Evolutionary conservation across 1,140 invertebrate genomes (phyloP).

Genomic region (Meloidogyne floridensis): DNA sequence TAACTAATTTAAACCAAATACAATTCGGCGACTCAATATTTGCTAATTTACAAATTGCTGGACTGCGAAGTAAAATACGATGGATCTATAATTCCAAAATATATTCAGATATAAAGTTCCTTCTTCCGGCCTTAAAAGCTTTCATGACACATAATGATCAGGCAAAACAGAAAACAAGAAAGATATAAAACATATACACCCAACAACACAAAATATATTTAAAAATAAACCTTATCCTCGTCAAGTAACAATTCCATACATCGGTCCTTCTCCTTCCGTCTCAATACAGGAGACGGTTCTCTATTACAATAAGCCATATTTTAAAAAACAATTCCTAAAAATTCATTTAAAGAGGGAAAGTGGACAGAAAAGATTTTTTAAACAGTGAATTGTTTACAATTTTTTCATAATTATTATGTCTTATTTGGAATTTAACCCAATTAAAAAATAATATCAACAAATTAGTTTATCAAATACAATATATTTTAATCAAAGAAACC

Average conservation of each 20-base stretch:
- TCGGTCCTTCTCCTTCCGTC: background rate
- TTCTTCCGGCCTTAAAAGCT: background rate
- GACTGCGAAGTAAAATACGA: slow-evolving; percentile 24
- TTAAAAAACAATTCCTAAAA: background rate
- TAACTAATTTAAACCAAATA: slow-evolving; percentile 42
- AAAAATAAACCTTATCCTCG: background rate
- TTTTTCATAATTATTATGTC: too few relatives aligned
- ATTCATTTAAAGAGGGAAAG: too few relatives aligned
- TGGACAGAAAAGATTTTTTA: too few relatives aligned
- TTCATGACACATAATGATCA: too few relatives aligned
- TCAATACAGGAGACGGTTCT: slow-evolving; percentile 4
- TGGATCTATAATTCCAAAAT: slow-evolving; percentile 26
- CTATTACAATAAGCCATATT: background rate
- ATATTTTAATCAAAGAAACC: background rate
- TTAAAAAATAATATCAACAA: background rate
- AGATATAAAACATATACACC: background rate
- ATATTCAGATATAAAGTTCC: background rate
- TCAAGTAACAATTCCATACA: slow-evolving; percentile 3
- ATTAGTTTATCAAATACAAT: background rate
- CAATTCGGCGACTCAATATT: slow-evolving; percentile 37
- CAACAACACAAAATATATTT: too few relatives aligned
- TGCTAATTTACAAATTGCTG: slow-evolving; percentile 31
- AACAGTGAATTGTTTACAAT: too few relatives aligned
- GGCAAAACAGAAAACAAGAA: background rate
- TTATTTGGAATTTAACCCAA: background rate